Evolutionary conservation across 2,113 vertebrate species (phyloP).

Genomic region (Petrocephalus zakoni): DNA sequence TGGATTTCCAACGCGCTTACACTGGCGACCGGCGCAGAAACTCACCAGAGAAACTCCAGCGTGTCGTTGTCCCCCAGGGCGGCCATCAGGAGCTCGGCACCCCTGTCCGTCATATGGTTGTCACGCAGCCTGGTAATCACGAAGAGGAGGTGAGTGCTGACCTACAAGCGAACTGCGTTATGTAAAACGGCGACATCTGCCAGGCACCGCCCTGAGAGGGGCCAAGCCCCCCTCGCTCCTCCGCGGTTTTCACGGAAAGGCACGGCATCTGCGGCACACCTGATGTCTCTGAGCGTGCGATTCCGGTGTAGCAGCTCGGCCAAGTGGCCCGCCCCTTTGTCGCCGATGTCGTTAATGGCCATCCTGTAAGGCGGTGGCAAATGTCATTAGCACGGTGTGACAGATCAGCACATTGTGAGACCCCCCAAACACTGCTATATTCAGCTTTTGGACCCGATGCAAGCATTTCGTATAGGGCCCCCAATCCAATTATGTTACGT

Average conservation of each 20-base stretch:
- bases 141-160: neutral
- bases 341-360: conserved; percentile 47
- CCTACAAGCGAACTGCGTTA: neutral
- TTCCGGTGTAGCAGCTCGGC: conserved; percentile 42
- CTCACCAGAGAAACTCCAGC: conserved; percentile 38
- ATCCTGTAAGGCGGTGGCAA: conserved; percentile 27
- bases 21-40: neutral
- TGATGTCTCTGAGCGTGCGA: conserved; percentile 41
- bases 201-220: neutral
- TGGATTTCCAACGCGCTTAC: neutral
- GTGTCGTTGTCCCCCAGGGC: conserved; percentile 40
- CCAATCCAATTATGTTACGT: neutral
- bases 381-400: neutral
- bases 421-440: neutral
- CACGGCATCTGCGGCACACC: conserved; percentile 26
- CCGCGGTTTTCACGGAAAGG: neutral
- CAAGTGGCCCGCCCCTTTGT: conserved; percentile 37
- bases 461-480: neutral
- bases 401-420: neutral
- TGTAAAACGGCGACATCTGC: neutral
- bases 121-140: conserved; percentile 40
- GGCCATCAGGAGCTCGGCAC: conserved; percentile 36
- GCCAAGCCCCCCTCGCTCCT: neutral
- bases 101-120: conserved; percentile 44
- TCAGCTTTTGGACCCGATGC: neutral